Evolutionary conservation across 2,113 vertebrate species (phyloP).

Genomic region (Phrynosoma blainvillii): DNA sequence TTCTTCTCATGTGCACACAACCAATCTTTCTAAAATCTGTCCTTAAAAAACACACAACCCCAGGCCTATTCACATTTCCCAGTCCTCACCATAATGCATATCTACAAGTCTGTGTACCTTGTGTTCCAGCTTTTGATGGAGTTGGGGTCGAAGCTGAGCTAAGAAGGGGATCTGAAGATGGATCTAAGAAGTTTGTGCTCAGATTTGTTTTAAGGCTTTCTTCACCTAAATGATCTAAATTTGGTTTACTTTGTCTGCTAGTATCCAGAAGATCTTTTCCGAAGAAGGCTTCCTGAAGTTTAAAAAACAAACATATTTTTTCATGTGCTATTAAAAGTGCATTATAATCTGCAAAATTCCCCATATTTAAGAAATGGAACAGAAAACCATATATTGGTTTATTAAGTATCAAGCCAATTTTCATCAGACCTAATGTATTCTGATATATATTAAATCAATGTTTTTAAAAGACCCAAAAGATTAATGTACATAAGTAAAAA

Average conservation of each 20-base stretch:
- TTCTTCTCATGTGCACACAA: neutral
- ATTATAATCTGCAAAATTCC: neutral
- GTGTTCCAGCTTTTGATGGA: constrained; percentile 79
- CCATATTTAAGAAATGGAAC: neutral
- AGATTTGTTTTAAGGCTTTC: constrained; percentile 78
- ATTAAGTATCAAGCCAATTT: neutral
- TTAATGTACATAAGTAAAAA: neutral
- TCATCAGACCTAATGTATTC: neutral
- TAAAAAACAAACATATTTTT: neutral
- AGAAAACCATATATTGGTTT: neutral
- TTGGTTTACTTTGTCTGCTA: constrained; percentile 82
- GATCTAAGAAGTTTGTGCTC: constrained; percentile 76
- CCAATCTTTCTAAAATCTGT: neutral
- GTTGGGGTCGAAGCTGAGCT: constrained; percentile 78
- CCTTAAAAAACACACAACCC: no score
- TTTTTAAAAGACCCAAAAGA: no score
- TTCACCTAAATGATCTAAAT: constrained; percentile 83
- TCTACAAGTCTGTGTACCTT: constrained; percentile 77
- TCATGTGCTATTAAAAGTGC: neutral
- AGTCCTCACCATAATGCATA: neutral
- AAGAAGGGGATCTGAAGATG: constrained; percentile 82
- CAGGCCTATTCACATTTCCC: neutral
- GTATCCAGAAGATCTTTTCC: constrained; percentile 91
- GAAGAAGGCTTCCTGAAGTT: constrained; percentile 93
- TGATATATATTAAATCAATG: neutral